Evolutionary conservation across 1,140 invertebrate species (phyloP).

Genomic region (Lepeophtheirus salmonis): DNA sequence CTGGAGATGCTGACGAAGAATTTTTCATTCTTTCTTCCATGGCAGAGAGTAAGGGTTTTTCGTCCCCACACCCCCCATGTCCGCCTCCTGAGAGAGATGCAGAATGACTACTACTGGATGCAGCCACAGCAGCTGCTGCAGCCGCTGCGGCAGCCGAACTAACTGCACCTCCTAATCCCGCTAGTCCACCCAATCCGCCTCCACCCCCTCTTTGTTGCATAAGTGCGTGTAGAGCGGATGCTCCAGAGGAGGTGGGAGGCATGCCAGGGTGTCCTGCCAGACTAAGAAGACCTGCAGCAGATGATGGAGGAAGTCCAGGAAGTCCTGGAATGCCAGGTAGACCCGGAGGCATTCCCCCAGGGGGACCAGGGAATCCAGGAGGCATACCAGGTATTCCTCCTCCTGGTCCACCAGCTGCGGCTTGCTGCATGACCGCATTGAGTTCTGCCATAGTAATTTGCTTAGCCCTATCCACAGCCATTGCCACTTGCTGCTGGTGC

Average conservation of each 20-base stretch:
- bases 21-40: slow-evolving; percentile 17
- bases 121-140: slow-evolving; percentile 20
- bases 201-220: neutral
- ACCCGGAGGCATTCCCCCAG: slow-evolving; percentile 43
- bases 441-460: slow-evolving; percentile 97
- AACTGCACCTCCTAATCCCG: neutral
- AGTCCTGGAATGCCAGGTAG: slow-evolving; percentile 42
- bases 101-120: slow-evolving; percentile 18
- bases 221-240: slow-evolving; percentile 16
- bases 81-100: neutral
- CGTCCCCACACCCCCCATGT: neutral
- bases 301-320: slow-evolving; percentile 33
- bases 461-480: slow-evolving; percentile 91
- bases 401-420: slow-evolving; percentile 13
- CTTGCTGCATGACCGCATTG: slow-evolving; percentile 66
- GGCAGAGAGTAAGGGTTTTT: slow-evolving; percentile 6
- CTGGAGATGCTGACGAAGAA: slow-evolving; percentile 14
- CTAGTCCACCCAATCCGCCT: too few species aligned
- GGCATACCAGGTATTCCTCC: slow-evolving; percentile 24
- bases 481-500: slow-evolving; percentile 95
- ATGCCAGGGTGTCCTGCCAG: slow-evolving; percentile 23
- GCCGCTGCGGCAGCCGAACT: slow-evolving; percentile 20
- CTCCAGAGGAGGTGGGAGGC: slow-evolving; percentile 22
- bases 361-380: slow-evolving; percentile 32
- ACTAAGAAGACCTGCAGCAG: slow-evolving; percentile 25